A percentile compares a stretch with the other conserved stretches of the same genome.
Evolutionary conservation across 2,888 invertebrate species (phyloP).

Genomic region (Oscheius myriophilus): DNA sequence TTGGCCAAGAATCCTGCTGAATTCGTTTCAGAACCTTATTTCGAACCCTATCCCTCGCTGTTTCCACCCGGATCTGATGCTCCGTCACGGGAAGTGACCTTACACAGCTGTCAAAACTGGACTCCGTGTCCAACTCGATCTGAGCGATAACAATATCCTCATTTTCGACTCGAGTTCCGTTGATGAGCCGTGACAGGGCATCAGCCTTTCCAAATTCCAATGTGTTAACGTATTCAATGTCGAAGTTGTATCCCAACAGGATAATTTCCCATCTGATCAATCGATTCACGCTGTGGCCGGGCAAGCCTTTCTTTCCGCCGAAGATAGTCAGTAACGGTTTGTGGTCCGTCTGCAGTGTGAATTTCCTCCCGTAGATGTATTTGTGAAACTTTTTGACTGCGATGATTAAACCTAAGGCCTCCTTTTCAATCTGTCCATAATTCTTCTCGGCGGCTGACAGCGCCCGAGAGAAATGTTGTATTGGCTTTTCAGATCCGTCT

Average conservation of each 20-base stretch:
- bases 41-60: neutral
- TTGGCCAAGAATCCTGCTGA: neutral
- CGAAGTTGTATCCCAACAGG: slow-evolving; percentile 71
- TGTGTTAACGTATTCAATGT: slow-evolving; percentile 71
- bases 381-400: slow-evolving; percentile 71
- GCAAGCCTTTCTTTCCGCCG: slow-evolving; percentile 38
- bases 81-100: too few species aligned
- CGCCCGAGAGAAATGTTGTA: slow-evolving; percentile 53
- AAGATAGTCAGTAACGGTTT: slow-evolving; percentile 72
- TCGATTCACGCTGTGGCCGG: slow-evolving; percentile 45
- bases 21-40: neutral
- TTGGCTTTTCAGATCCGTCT: slow-evolving; percentile 46
- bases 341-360: slow-evolving; percentile 72
- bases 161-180: neutral
- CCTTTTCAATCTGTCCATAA: slow-evolving; percentile 72
- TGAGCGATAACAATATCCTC: neutral
- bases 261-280: slow-evolving; percentile 73
- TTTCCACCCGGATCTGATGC: too few species aligned
- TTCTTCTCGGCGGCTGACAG: slow-evolving; percentile 69
- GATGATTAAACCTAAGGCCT: slow-evolving; percentile 70
- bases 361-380: slow-evolving; percentile 71
- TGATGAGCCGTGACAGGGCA: slow-evolving; percentile 63
- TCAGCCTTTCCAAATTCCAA: slow-evolving; percentile 71
- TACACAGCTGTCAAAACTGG: too few species aligned
- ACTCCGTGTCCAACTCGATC: too few species aligned